phyloP scores from a whole-genome alignment of 2,888 invertebrate genomes.

The Lepidochrysops patricia region DNA sequence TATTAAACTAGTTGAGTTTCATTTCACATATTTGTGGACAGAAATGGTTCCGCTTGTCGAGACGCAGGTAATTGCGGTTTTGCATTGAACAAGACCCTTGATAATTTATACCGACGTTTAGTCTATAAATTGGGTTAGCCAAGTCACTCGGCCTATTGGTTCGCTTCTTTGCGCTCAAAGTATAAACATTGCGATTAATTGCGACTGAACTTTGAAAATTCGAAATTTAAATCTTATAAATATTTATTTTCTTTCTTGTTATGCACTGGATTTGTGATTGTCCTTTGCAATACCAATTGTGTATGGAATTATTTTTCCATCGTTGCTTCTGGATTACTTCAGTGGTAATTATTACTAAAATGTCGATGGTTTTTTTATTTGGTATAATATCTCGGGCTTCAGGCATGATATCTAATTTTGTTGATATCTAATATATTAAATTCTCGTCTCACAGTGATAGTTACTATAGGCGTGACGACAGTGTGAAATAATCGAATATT shows the following conservation, averaged over 20 bases:
- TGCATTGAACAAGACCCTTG: neutral
- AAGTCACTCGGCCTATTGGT: constrained; percentile 28
- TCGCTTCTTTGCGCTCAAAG: constrained; percentile 29
- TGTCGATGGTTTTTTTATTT: neutral
- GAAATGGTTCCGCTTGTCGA: neutral
- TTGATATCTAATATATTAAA: no score
- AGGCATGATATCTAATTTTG: no score
- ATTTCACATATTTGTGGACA: neutral
- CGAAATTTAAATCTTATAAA: neutral
- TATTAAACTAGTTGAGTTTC: neutral
- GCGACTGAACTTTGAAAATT: neutral
- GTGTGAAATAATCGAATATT: no score
- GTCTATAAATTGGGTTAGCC: constrained; percentile 14
- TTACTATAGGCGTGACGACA: no score
- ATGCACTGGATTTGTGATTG: neutral
- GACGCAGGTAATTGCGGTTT: constrained; percentile 8
- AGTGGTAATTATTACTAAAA: neutral
- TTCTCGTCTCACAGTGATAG: no score
- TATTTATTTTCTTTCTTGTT: neutral
- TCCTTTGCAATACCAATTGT: neutral
- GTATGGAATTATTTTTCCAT: no score
- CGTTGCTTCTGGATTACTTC: neutral
- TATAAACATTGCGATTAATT: constrained; percentile 22
- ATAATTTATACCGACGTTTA: constrained; percentile 14
- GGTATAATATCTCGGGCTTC: neutral